phyloP scores from a whole-genome alignment of 2,113 vertebrate species.

The Oreochromis spilurus region DNA sequence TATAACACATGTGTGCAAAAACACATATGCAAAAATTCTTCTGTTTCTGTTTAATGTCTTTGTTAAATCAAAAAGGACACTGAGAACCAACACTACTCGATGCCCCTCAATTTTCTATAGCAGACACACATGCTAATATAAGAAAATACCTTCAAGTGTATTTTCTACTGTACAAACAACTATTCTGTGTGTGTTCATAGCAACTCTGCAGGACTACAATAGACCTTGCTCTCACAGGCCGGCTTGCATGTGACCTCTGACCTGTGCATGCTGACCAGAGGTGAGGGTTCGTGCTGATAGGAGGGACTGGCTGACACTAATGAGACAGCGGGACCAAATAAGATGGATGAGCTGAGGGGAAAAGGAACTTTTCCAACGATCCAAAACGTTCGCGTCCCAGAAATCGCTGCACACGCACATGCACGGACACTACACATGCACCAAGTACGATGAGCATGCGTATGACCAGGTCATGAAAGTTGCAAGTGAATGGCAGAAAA shows the following conservation, averaged over 20 bases:
- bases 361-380: background rate
- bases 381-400: background rate
- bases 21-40: background rate
- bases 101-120: background rate
- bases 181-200: background rate
- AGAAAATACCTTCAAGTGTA: background rate
- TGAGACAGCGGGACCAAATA: slow-evolving; percentile 31
- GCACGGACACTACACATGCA: background rate
- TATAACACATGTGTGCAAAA: background rate
- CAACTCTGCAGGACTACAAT: background rate
- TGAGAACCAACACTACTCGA: background rate
- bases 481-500: background rate
- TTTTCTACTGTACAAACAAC: background rate
- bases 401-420: background rate
- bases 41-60: background rate
- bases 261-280: background rate
- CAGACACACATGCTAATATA: background rate
- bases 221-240: slow-evolving; percentile 1
- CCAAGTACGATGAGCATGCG: background rate
- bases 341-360: slow-evolving; percentile 19
- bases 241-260: slow-evolving; percentile 25
- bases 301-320: slow-evolving; percentile 34
- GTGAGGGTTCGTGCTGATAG: slow-evolving; percentile 14
- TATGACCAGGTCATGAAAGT: background rate
- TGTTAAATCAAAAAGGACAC: background rate